Base-by-base conservation (phyloP, 2,113 vertebrate genomes). In the Ptychochromis oligacanthus region DNA sequence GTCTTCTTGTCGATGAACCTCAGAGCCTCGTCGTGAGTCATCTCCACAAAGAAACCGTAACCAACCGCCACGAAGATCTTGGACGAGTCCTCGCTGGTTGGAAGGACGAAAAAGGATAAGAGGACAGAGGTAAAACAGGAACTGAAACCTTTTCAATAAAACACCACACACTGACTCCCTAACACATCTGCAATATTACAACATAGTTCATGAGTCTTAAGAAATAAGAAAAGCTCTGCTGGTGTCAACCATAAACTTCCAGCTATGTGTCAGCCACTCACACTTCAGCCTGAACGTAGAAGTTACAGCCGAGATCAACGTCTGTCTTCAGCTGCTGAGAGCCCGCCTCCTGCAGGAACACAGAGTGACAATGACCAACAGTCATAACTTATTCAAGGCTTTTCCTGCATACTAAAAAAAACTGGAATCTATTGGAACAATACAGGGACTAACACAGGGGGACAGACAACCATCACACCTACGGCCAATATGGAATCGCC, bases 231-330 rank as follows among this genome's bases (percentile, higher is more conserved):
- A 22, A 67, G 14, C n/a, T n/a, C 38, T 46, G 22, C n/a, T 11
- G 40, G 26, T 36, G 6, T 36, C 6, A 36, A 6, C 6, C 6
- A 6, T 67, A n/a, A 46, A 14, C 8, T 2, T 67, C 14, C n/a
- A n/a, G n/a, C n/a, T n/a, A 2, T 43, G 65, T 70, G 56, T 43
- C 28, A 20, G 28, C 6, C 12, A 94, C 97, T 97, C 88, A 98
- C 97, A 98, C 96, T 84, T 97, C 93, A 80, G 97, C 96, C 83
- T 96, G 96, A 74, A 98, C 95, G 12, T 95, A 98, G 94, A 98
- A 97, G 94, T 96, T 96, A 91, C 96, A 97, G 81, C 97, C 97
- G 61, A 98, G 95, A 85, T 98, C 97, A 4, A 98, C 96, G 12
- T 98, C 96, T 6, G 96, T 96, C 89, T 96, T 96, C 83, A 98